Percentiles rank a stretch among this genome's conserved stretches.
phyloP scores from a whole-genome alignment of 2,113 vertebrate species.

The Mobula hypostoma region DNA sequence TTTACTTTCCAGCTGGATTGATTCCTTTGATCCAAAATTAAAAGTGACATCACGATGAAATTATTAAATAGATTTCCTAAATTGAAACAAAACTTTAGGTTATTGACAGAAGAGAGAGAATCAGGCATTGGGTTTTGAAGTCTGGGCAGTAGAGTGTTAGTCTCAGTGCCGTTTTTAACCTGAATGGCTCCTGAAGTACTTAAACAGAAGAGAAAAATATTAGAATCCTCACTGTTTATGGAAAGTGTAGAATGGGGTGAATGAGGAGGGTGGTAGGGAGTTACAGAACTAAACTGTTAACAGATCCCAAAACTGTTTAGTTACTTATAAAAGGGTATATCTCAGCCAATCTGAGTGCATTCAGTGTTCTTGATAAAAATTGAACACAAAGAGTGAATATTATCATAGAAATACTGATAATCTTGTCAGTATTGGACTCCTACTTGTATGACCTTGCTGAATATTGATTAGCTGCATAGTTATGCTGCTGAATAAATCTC shows the following conservation, averaged over 20 bases:
- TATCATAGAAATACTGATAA: background rate
- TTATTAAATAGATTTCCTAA: constrained; percentile 18
- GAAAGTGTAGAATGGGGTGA: background rate
- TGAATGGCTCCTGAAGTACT: background rate
- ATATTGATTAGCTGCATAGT: background rate
- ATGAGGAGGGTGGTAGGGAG: too few relatives aligned
- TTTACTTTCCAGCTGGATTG: background rate
- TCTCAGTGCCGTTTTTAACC: background rate
- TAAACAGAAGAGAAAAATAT: background rate
- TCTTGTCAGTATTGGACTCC: background rate
- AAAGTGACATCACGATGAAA: constrained; percentile 13
- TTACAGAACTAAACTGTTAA: background rate
- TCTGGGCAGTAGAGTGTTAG: background rate
- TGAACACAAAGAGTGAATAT: background rate
- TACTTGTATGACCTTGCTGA: background rate
- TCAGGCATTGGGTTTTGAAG: background rate
- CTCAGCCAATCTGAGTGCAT: background rate
- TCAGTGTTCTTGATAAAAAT: background rate
- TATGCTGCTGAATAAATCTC: background rate
- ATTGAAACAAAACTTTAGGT: constrained; percentile 6
- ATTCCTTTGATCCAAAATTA: background rate
- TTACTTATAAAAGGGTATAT: background rate
- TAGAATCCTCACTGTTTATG: background rate
- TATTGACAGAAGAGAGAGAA: background rate
- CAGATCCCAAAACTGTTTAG: background rate